These are phyloP conservation scores for Oligia latruncula DNA, from an alignment of 2,888 invertebrate genomes.

Conservation along the genomic window DNA sequence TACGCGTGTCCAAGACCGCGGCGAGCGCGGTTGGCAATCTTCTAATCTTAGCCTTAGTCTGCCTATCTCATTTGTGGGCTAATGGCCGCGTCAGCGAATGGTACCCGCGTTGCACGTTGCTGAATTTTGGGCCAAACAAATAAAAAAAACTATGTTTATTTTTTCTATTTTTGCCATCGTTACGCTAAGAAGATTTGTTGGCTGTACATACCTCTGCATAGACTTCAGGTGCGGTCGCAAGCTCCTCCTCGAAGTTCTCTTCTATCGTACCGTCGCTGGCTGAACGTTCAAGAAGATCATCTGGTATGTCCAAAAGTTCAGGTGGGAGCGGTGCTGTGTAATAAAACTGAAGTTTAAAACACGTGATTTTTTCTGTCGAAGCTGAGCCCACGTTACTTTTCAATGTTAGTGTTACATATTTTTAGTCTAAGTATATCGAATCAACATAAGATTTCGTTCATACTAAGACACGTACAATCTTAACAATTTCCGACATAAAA, in stretches of 20 bases:
- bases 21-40: background rate
- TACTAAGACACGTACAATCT: background rate
- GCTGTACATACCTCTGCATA: conserved; percentile 78
- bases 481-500: background rate
- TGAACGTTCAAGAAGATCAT: conserved; percentile 84
- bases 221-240: conserved; percentile 92
- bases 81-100: too few relatives aligned
- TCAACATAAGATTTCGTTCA: background rate
- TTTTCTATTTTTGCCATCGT: too few relatives aligned
- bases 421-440: background rate
- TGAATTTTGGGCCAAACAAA: too few relatives aligned
- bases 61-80: background rate
- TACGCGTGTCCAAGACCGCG: background rate
- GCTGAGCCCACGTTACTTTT: background rate
- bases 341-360: conserved; percentile 23
- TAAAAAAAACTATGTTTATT: too few relatives aligned
- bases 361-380: background rate
- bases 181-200: too few relatives aligned
- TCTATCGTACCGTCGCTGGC: conserved; percentile 96
- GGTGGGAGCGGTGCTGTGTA: conserved; percentile 82
- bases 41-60: background rate
- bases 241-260: conserved; percentile 97
- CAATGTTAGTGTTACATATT: background rate
- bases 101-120: too few relatives aligned
- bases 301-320: conserved; percentile 81